These are phyloP conservation scores for Scolopax rusticola DNA, from an alignment of 2,797 vertebrate species.

Conservation along the genomic window DNA sequence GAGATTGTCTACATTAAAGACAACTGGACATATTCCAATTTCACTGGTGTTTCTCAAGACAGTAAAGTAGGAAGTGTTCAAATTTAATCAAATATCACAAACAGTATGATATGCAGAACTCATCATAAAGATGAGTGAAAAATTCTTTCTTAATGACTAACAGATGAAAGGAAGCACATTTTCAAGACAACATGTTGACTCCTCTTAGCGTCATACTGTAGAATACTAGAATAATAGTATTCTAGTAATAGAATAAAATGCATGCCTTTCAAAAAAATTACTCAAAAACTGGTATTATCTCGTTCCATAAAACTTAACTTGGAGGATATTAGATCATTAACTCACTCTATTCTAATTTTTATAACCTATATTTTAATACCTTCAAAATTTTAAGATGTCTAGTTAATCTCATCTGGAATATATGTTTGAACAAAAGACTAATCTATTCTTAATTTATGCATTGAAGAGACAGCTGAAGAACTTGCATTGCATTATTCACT, in stretches of 20 bases:
- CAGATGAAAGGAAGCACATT: neutral
- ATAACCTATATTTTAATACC: neutral
- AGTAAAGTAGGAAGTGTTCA: neutral
- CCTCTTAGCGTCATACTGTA: neutral
- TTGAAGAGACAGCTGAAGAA: neutral
- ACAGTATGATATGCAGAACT: neutral
- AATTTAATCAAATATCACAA: neutral
- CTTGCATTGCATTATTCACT: neutral
- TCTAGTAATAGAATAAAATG: neutral
- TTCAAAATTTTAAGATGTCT: neutral
- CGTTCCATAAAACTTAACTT: neutral
- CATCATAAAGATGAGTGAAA: neutral
- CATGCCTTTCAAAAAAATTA: neutral
- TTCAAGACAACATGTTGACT: neutral
- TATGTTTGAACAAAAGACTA: neutral
- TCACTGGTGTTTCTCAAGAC: neutral
- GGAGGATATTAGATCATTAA: neutral
- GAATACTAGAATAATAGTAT: neutral
- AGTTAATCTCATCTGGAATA: neutral
- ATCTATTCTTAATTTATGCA: neutral
- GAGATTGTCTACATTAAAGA: neutral
- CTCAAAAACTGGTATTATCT: neutral
- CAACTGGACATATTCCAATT: neutral
- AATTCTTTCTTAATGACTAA: neutral
- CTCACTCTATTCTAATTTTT: neutral